Percentiles rank a stretch among this genome's conserved stretches.
phyloP scores from a whole-genome alignment of 2,113 vertebrate species.

The Eolophus roseicapilla region DNA sequence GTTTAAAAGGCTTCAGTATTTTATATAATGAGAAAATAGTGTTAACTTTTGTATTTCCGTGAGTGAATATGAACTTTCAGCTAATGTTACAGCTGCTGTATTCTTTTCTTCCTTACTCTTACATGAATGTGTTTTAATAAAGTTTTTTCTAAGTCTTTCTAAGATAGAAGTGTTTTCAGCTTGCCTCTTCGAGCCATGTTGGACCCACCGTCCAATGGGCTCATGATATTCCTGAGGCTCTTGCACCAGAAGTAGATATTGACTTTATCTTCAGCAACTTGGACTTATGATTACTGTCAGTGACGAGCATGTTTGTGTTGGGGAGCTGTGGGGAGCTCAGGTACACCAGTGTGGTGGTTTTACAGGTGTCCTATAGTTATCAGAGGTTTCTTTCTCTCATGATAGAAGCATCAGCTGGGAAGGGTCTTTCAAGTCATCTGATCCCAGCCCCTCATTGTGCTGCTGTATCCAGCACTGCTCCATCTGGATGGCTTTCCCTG shows the following conservation, averaged over 20 bases:
- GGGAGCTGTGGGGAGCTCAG: not conserved
- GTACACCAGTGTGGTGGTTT: not conserved
- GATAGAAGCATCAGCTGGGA: not conserved
- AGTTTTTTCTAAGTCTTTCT: not conserved
- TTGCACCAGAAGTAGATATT: not conserved
- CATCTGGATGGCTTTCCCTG: not conserved
- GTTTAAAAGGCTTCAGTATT: not conserved
- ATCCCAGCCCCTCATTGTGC: not conserved
- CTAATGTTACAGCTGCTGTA: not conserved
- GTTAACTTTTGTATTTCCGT: not conserved
- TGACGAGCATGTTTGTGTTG: fast-evolving
- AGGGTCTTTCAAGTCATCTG: not conserved
- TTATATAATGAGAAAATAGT: not conserved
- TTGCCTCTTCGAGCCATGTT: not conserved
- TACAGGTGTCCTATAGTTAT: not conserved
- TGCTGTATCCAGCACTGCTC: not conserved
- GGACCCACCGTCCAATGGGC: not conserved
- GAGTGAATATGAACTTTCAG: not conserved
- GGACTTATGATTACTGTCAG: not conserved
- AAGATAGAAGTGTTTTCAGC: not conserved
- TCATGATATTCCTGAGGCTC: not conserved
- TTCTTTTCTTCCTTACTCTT: not conserved
- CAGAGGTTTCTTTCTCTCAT: not conserved
- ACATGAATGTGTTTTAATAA: not conserved
- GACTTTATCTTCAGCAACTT: not conserved